phyloP scores from a whole-genome alignment of 2,797 vertebrate genomes.

The Chelonia mydas region DNA sequence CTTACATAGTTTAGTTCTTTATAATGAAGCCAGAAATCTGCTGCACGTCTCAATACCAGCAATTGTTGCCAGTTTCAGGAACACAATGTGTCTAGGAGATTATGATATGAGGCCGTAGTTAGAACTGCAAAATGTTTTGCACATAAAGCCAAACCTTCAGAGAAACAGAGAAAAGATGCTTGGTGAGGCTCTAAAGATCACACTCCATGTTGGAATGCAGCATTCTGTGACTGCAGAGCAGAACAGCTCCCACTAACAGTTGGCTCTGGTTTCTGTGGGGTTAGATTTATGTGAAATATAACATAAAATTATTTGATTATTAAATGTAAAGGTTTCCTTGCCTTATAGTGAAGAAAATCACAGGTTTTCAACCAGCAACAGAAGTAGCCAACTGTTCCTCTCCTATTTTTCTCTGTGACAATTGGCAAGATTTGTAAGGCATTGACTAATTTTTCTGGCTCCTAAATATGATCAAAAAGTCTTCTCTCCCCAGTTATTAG shows the following conservation, averaged over 20 bases:
- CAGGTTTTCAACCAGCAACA: conserved; percentile 51
- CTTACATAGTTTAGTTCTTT: conserved; percentile 2
- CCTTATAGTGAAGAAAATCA: conserved; percentile 5
- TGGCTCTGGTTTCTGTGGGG: not conserved
- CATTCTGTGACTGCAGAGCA: not conserved
- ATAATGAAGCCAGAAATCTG: conserved; percentile 44
- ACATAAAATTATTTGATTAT: conserved; percentile 23
- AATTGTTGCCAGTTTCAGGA: conserved; percentile 32
- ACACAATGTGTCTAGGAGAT: not conserved
- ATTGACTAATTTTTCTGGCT: conserved; percentile 43
- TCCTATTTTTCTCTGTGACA: conserved; percentile 28
- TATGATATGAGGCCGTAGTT: not conserved
- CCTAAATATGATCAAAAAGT: conserved; percentile 44
- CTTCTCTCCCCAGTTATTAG: conserved; percentile 27
- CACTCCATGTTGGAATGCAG: not conserved
- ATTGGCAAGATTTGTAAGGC: not conserved
- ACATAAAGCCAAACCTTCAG: not conserved
- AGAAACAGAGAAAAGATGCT: not conserved
- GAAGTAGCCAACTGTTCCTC: conserved; percentile 49
- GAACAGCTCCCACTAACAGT: not conserved
- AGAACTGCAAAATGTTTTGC: not conserved
- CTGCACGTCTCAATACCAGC: not conserved
- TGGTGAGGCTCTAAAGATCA: not conserved
- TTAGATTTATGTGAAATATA: not conserved
- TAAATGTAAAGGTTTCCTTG: conserved; percentile 14